Percentiles rank a stretch among this genome's conserved stretches.
phyloP scores from a whole-genome alignment of 2,888 invertebrate species.

The Apotomis capreana region DNA sequence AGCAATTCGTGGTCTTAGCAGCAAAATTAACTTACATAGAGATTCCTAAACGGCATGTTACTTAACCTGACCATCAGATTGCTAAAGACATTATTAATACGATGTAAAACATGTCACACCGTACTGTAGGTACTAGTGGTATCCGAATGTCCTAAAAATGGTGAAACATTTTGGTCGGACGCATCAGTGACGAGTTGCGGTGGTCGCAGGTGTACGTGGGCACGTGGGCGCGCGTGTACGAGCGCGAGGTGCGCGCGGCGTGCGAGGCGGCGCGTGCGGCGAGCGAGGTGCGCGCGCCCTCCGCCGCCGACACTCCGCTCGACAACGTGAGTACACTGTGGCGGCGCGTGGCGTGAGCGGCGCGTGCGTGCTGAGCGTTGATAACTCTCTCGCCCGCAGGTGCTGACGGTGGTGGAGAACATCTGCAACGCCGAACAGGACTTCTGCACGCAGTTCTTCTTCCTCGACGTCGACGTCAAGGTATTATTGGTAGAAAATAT shows the following conservation, averaged over 20 bases:
- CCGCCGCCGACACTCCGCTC: slow-evolving; percentile 52
- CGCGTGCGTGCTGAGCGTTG: too few species aligned
- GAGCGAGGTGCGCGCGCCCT: slow-evolving; percentile 54
- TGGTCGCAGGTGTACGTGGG: slow-evolving; percentile 86
- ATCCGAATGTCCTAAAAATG: too few species aligned
- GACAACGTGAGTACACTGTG: slow-evolving; percentile 53
- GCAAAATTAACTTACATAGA: too few species aligned
- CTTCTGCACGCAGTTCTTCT: slow-evolving; percentile 96
- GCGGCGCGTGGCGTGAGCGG: too few species aligned
- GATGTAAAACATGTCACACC: too few species aligned
- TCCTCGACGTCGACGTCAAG: slow-evolving; percentile 85
- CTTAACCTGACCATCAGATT: too few species aligned
- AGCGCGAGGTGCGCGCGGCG: slow-evolving; percentile 91
- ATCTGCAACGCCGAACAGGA: slow-evolving; percentile 97
- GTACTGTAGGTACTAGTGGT: too few species aligned
- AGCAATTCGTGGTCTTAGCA: too few species aligned
- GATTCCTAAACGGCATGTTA: too few species aligned
- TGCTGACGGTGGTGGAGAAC: slow-evolving; percentile 94
- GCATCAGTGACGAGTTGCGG: too few species aligned
- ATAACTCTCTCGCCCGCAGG: slow-evolving; percentile 66
- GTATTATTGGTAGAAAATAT: slow-evolving; percentile 47
- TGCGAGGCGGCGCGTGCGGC: slow-evolving; percentile 88
- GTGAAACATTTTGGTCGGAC: too few species aligned
- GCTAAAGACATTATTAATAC: too few species aligned
- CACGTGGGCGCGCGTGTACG: slow-evolving; percentile 93